Base-by-base conservation (phyloP, 2,113 vertebrate genomes). In the Arvicanthis niloticus region DNA sequence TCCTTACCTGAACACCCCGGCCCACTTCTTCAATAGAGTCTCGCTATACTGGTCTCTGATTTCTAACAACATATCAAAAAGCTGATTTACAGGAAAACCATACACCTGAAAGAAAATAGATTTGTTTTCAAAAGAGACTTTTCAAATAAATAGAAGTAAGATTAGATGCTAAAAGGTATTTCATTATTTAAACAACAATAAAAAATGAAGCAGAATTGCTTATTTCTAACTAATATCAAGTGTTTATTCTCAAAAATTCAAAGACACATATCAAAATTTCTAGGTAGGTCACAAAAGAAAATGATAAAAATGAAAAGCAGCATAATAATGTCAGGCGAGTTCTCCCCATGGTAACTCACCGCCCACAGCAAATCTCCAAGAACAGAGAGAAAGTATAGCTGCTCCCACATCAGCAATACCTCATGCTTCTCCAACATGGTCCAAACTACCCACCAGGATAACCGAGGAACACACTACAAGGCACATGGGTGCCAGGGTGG, bases 1-100 rank as follows among this genome's bases (percentile, higher is more conserved):
- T 93, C 97, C 98, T 97, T 87, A 99, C 99, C 99, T 99, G 99
- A 99, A 99, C 88, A 99, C 99, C 58, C 99, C 91, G 3, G 99
- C 99, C 99, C 99, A 99, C 29, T 99, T 99, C 98, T 99, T 99
- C 56, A 99, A 99, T 94, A 99, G 98, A 91, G 99, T 99, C 97
- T 99, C 99, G 51, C 99, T 99, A 31, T 99, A 99, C 89, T 99
- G 99, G 81, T 99, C 99, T 95, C 99, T 98, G 98, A 99, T 99
- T 98, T 99, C 99, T 98, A 99, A 97, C 65, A 99, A 98, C 99
- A 99, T 99, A 98, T 99, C 99, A 40, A 99, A 99, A 91, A 99
- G 99, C 95, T 99, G 99, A 67, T 99, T 99, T 94, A 99, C 99
- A 0, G 99, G 99, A 98, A 99, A 99, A 2, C 99, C 99, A 0